These are phyloP conservation scores for Byasa hedistus DNA, from an alignment of 2,888 invertebrate species.

Conservation along the genomic window DNA sequence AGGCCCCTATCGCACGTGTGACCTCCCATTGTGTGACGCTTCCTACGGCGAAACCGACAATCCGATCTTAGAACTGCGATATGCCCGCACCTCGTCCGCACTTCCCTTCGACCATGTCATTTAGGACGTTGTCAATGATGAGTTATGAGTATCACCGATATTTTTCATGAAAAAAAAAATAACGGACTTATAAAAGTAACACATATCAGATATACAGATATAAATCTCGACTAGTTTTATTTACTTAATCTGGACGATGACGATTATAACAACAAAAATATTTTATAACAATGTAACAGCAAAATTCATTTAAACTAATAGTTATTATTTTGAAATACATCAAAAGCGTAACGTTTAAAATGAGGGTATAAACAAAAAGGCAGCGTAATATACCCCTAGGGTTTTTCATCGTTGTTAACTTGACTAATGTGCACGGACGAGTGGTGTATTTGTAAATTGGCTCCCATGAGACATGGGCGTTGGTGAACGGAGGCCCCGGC, in stretches of 20 bases:
- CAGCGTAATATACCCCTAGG: conserved; percentile 11
- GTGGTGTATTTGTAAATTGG: conserved; percentile 21
- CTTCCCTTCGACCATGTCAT: too few relatives aligned
- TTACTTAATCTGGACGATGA: too few relatives aligned
- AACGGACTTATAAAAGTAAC: too few relatives aligned
- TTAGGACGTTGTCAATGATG: too few relatives aligned
- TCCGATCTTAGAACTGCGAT: conserved; percentile 14
- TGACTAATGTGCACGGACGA: conserved; percentile 15
- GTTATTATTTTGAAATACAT: conserved; percentile 2
- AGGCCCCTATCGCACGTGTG: conserved; percentile 36
- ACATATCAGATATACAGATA: too few relatives aligned
- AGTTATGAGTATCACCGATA: neutral
- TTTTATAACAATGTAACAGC: too few relatives aligned
- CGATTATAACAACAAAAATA: too few relatives aligned
- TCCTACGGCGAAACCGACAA: conserved; percentile 37
- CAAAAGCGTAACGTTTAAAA: conserved; percentile 20
- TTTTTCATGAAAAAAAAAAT: too few relatives aligned
- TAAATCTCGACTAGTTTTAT: too few relatives aligned
- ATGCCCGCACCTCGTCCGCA: neutral
- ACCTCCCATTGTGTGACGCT: conserved; percentile 35
- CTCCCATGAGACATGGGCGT: conserved; percentile 19
- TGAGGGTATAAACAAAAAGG: conserved; percentile 15
- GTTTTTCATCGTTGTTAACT: conserved; percentile 12
- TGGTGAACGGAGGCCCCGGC: conserved; percentile 16
- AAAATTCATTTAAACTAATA: too few relatives aligned